Percentiles rank a stretch among this genome's conserved stretches.
These are phyloP conservation scores for Oncorhynchus tshawytscha DNA, from an alignment of 2,113 vertebrate genomes.

Conservation along the genomic window DNA sequence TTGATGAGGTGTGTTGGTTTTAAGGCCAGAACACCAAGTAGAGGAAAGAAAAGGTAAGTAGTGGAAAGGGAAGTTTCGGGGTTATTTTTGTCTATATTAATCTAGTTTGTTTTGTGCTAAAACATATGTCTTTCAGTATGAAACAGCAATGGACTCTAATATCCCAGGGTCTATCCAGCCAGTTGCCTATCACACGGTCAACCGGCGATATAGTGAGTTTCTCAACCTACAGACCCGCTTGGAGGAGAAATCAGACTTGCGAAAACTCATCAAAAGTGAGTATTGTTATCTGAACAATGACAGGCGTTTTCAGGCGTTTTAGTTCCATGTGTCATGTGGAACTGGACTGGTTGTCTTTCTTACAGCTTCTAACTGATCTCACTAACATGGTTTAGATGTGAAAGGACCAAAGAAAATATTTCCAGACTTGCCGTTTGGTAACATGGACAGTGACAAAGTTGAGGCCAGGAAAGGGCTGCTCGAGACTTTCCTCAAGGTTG, in stretches of 20 bases:
- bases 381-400: constrained; percentile 76
- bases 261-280: constrained; percentile 94
- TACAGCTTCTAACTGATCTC: not conserved
- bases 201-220: constrained; percentile 96
- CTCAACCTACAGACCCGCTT: constrained; percentile 93
- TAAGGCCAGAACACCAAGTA: not conserved
- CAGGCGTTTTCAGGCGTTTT: not conserved
- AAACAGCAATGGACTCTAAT: constrained; percentile 85
- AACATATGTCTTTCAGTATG: constrained; percentile 77
- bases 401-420: constrained; percentile 98
- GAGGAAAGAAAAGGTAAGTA: not conserved
- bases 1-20: not conserved
- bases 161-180: constrained; percentile 74
- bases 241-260: constrained; percentile 88
- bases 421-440: constrained; percentile 96
- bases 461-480: constrained; percentile 92
- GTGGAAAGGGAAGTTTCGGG: not conserved
- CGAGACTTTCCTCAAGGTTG: constrained; percentile 88
- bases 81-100: not conserved
- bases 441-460: constrained; percentile 97
- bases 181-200: constrained; percentile 93
- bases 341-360: not conserved
- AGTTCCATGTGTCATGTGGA: not conserved
- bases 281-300: constrained; percentile 16
- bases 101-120: not conserved